Evolutionary conservation across 1,140 invertebrate genomes (phyloP).

Genomic region (Rhyzopertha dominica): DNA sequence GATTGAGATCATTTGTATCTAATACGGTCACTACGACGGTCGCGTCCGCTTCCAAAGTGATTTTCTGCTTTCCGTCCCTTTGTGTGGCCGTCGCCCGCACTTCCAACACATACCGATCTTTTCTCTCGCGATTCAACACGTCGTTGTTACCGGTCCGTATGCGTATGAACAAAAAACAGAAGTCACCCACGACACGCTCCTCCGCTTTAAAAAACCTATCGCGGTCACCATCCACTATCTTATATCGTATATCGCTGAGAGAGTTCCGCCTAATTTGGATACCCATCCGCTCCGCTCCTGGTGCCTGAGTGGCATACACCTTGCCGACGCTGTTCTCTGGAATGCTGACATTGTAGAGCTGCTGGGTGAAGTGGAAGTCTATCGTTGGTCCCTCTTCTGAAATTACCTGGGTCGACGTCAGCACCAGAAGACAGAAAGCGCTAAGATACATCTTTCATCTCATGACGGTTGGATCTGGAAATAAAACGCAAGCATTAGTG

Average conservation of each 20-base stretch:
- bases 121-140: slow-evolving; percentile 86
- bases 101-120: slow-evolving; percentile 74
- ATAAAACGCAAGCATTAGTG: too few relatives aligned
- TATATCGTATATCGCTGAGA: slow-evolving; percentile 64
- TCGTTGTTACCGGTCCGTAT: slow-evolving; percentile 79
- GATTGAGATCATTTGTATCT: slow-evolving; percentile 89
- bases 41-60: slow-evolving; percentile 63
- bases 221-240: slow-evolving; percentile 78
- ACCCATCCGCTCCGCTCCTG: slow-evolving; percentile 54
- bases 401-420: slow-evolving; percentile 24
- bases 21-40: slow-evolving; percentile 73
- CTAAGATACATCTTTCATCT: slow-evolving; percentile 40
- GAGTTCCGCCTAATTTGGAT: slow-evolving; percentile 44
- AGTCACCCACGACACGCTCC: slow-evolving; percentile 80
- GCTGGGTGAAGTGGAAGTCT: slow-evolving; percentile 64
- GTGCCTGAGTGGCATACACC: slow-evolving; percentile 60
- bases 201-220: slow-evolving; percentile 92
- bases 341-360: slow-evolving; percentile 84
- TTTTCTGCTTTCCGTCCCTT: slow-evolving; percentile 54
- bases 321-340: slow-evolving; percentile 87
- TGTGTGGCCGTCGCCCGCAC: slow-evolving; percentile 68
- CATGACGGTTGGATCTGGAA: slow-evolving; percentile 40
- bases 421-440: slow-evolving; percentile 38
- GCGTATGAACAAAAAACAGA: slow-evolving; percentile 84
- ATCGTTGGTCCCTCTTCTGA: slow-evolving; percentile 29